These are phyloP conservation scores for Aviceda subcristata DNA, from an alignment of 2,113 vertebrate species.

Conservation along the genomic window DNA sequence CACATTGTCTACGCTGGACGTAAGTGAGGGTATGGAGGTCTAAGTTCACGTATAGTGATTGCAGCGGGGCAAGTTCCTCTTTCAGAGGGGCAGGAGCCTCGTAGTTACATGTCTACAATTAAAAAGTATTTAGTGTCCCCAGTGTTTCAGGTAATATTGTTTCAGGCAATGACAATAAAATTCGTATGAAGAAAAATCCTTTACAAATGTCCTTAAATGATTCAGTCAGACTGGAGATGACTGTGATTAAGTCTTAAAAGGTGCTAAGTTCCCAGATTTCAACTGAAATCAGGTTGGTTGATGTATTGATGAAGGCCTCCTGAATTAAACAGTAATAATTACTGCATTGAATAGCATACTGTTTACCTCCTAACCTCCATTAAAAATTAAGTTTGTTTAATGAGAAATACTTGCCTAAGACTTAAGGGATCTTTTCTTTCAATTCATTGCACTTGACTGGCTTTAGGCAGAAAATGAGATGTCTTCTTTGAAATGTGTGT, in stretches of 20 bases:
- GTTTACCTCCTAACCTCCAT: neutral
- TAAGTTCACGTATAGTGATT: neutral
- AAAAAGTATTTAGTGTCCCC: neutral
- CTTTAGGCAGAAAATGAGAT: neutral
- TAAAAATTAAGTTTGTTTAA: neutral
- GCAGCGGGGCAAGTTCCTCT: neutral
- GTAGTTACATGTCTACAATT: neutral
- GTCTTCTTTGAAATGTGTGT: neutral
- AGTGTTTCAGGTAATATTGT: neutral
- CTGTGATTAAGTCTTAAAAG: neutral
- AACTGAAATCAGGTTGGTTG: neutral
- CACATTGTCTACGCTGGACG: rapidly evolving
- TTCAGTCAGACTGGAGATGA: neutral
- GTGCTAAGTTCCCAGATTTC: neutral
- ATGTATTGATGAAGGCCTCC: neutral
- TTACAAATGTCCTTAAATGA: neutral
- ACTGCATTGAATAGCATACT: neutral
- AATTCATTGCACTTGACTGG: neutral
- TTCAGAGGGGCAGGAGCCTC: neutral
- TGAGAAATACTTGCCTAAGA: neutral
- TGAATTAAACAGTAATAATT: neutral
- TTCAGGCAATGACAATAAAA: neutral
- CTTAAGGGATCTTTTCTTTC: neutral
- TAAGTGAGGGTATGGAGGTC: neutral
- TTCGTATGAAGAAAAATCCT: neutral